Evolutionary conservation across 2,113 vertebrate species (phyloP), one percentile per base, ranked within the genome.

Genomic region (Murina feae): DNA sequence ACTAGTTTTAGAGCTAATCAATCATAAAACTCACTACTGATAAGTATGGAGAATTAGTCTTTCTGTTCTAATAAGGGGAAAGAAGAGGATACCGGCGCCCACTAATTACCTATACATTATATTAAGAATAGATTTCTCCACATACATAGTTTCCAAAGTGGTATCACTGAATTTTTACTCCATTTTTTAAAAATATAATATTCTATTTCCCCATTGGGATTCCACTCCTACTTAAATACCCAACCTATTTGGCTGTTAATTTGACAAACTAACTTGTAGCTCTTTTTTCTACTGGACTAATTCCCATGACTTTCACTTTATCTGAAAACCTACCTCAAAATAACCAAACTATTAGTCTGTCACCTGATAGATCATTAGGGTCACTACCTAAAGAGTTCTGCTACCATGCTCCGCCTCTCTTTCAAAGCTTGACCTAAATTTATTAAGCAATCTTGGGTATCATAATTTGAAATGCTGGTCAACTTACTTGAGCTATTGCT

Each of bases 1-100:
- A 91, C 25, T 94, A 83, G 17, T 87, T 92, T 83, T 60, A 79
- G 44, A 95, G 66, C 16, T 49, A 44, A 93, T 37, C 55, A 79
- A 63, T 44, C 32, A 78, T 35, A 74, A 84, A 85, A 47, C 17
- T 23, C 37, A 86, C 44, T 72, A 63, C 53, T 80, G 30, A 6
- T 20, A 66, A 44, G 17, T 35, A n/a, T 68, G 65, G 39, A 92
- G 76, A 94, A 83, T 60, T 88, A 72, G 47, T 21, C 30, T 35
- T 80, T 76, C 39, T 78, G 16, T 84, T 83, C 32, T 76, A 84
- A 55, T 47, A n/a, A 72, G 14, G n/a, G 8, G 14, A 86, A 94
- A 78, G 37, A 89, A 44, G 35, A 90, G 37, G 2, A 91, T 78
- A 55, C 32, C 80, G 42, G 35, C n/a, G 88, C 47, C 21, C 37